Base-by-base conservation (phyloP, 2,797 vertebrate genomes). In the Pyrocephalus nanus region DNA sequence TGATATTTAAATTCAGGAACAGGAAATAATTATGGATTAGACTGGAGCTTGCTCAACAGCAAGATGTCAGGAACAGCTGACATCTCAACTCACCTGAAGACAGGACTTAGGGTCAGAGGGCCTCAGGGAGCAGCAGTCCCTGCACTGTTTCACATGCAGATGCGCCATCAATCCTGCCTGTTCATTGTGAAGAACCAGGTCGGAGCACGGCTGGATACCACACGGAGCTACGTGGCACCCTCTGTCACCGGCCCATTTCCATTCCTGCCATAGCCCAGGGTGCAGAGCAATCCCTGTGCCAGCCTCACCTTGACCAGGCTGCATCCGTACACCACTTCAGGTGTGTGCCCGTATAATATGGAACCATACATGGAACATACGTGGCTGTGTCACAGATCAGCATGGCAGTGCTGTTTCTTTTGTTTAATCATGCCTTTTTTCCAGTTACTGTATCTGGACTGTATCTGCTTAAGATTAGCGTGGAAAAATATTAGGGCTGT, bases 311-410 rank as follows among this genome's bases (percentile, higher is more conserved):
- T 60, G 17, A 8, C 11, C 69, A 66, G 60, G 20, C 2, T n/a
- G 1, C 2, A 11, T 1, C 25, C 36, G 34, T 2, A 12, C 45
- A 3, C 10, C 15, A 2, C 51, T 19, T 26, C 8, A 13, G 10
- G 14, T 40, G 40, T 40, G 22, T 16, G n/a, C 20, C 12, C 22
- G 8, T 25, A 1, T 2, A 8, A 26, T 2, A 18, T 0, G 7
- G 26, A 4, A 45, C 42, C 23, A 25, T 1, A 15, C 5, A 2
- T 0, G 20, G 0, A 4, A 14, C 8, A 34, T 2, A 2, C 15
- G 36, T 4, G 23, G 58, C 32, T 0, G 15, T 12, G 32, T 9
- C 25, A 8, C 1, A 1, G 0, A 5, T 2, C 17, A 8, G 38
- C 7, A 6, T 14, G 40, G 62, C 86, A 69, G 30, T 1, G 1